phyloP scores from a whole-genome alignment of 2,113 vertebrate species.

The Poecilia latipinna region DNA sequence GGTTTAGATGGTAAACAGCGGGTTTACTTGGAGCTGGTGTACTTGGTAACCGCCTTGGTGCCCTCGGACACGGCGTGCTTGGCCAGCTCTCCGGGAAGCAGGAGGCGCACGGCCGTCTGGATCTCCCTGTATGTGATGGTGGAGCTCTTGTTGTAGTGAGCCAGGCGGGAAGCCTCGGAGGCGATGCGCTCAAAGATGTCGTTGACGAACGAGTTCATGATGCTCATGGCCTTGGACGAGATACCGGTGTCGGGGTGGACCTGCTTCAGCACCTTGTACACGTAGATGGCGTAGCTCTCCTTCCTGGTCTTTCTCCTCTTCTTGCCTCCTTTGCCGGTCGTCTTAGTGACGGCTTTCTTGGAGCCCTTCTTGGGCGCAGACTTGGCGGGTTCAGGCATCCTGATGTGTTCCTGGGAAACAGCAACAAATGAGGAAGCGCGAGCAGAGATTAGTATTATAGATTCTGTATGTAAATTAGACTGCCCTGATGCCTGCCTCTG shows the following conservation, averaged over 20 bases:
- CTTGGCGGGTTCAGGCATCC: conserved; percentile 19
- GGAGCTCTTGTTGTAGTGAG: conserved; percentile 76
- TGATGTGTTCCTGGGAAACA: no score
- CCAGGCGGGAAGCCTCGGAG: conserved; percentile 33
- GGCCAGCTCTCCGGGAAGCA: conserved; percentile 65
- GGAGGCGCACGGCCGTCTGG: conserved; percentile 84
- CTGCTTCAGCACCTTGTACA: conserved; percentile 65
- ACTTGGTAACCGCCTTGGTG: conserved; percentile 50
- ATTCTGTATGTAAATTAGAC: background rate
- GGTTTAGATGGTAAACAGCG: background rate
- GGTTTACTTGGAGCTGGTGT: background rate
- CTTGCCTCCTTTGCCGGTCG: conserved; percentile 11
- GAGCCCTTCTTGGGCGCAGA: conserved; percentile 25
- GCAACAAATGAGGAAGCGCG: no score
- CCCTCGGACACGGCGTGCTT: conserved; percentile 68
- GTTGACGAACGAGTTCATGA: no score
- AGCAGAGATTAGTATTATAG: background rate
- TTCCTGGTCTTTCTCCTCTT: conserved; percentile 33
- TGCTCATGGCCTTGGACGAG: no score
- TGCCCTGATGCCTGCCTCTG: background rate
- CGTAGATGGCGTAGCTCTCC: conserved; percentile 62
- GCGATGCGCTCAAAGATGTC: no score
- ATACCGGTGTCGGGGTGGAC: no score
- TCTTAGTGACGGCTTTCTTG: conserved; percentile 10
- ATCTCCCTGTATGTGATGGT: conserved; percentile 84